These are phyloP conservation scores for Andrena praecox DNA, from an alignment of 2,888 invertebrate species.

Conservation along the genomic window DNA sequence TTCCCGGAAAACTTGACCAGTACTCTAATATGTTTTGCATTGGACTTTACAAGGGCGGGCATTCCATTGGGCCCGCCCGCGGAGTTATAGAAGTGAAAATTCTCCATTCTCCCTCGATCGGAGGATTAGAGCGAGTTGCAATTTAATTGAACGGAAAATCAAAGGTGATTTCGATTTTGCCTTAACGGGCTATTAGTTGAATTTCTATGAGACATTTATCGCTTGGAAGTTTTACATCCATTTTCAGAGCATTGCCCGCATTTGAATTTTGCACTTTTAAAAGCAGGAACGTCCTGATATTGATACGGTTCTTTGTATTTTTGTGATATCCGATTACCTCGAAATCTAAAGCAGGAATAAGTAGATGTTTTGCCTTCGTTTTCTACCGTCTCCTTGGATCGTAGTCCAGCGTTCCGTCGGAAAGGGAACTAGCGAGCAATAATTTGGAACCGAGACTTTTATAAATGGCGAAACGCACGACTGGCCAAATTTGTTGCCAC, in stretches of 20 bases:
- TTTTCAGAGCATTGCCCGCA: constrained; percentile 17
- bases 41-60: constrained; percentile 28
- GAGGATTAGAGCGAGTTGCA: constrained; percentile 25
- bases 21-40: constrained; percentile 62
- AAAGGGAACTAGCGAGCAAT: constrained; percentile 15
- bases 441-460: constrained; percentile 35
- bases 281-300: constrained; percentile 30
- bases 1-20: constrained; percentile 68
- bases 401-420: constrained; percentile 34
- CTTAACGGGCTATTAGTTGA: constrained; percentile 32
- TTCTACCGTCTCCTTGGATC: constrained; percentile 35
- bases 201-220: constrained; percentile 37
- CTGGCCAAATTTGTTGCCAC: constrained; percentile 64
- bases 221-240: constrained; percentile 13
- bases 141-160: constrained; percentile 30
- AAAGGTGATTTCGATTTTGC: constrained; percentile 47
- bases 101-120: constrained; percentile 16
- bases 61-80: neutral
- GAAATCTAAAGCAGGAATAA: constrained; percentile 41
- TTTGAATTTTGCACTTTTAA: constrained; percentile 42
- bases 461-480: constrained; percentile 47
- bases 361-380: constrained; percentile 47
- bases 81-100: constrained; percentile 12
- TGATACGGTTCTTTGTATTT: constrained; percentile 46
- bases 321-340: constrained; percentile 54